These are phyloP conservation scores for Macrotis lagotis DNA, from an alignment of 2,113 vertebrate genomes.

Conservation along the genomic window DNA sequence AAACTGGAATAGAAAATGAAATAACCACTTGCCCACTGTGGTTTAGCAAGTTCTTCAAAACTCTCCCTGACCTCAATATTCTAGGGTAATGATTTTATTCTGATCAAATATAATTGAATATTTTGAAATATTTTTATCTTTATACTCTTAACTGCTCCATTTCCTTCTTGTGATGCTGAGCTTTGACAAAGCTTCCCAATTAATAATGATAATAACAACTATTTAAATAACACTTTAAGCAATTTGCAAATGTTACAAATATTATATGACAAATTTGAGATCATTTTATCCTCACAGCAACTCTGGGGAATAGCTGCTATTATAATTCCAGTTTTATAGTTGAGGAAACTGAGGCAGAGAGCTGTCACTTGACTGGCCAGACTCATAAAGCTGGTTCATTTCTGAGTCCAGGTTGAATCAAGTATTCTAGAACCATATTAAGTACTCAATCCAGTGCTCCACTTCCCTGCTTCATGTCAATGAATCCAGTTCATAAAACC, in stretches of 20 bases:
- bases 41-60: constrained; percentile 2
- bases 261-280: neutral
- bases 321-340: neutral
- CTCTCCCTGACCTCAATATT: neutral
- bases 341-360: neutral
- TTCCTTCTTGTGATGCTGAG: neutral
- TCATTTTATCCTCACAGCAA: neutral
- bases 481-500: neutral
- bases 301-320: neutral
- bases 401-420: neutral
- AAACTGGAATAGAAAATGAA: constrained; percentile 70
- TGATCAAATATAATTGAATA: neutral
- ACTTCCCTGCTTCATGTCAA: neutral
- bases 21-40: neutral
- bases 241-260: neutral
- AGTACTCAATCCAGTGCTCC: neutral
- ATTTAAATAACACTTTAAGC: neutral
- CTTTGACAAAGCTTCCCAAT: neutral
- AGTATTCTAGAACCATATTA: neutral
- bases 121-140: constrained; percentile 6
- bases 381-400: neutral
- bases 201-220: neutral
- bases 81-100: neutral
- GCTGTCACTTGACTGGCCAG: accelerated
- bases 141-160: neutral